A percentile compares a stretch with the other conserved stretches of the same genome.
phyloP scores from a whole-genome alignment of 2,888 invertebrate species.

The Xestia rhomboidea region DNA sequence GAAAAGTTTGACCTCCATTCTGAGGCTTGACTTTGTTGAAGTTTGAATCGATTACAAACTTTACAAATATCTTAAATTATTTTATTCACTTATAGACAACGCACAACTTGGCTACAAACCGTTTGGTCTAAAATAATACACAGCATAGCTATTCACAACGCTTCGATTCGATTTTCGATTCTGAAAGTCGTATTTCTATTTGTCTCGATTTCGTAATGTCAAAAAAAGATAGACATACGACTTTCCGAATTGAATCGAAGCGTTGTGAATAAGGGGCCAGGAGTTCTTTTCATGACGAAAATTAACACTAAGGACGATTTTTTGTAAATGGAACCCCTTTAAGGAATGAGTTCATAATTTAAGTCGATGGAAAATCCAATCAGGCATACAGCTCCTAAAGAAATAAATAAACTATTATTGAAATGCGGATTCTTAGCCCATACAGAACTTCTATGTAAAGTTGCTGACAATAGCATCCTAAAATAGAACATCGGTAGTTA shows the following conservation, averaged over 20 bases:
- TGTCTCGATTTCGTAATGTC: too few relatives aligned
- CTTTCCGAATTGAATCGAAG: too few relatives aligned
- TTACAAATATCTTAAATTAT: not conserved
- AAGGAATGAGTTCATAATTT: not conserved
- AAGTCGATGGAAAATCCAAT: not conserved
- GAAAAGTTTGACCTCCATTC: constrained; percentile 11
- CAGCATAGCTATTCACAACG: too few relatives aligned
- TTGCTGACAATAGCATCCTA: not conserved
- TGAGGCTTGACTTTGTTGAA: not conserved
- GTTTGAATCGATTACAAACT: not conserved
- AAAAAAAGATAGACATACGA: too few relatives aligned
- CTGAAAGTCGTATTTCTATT: too few relatives aligned
- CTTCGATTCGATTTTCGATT: too few relatives aligned
- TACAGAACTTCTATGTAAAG: not conserved
- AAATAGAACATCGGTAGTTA: constrained; percentile 19
- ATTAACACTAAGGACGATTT: not conserved
- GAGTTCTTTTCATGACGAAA: not conserved
- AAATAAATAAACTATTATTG: not conserved
- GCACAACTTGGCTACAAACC: not conserved
- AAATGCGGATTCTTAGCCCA: not conserved
- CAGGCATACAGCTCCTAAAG: not conserved
- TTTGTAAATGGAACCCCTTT: not conserved
- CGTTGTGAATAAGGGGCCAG: too few relatives aligned
- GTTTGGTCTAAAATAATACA: not conserved
- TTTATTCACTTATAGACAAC: not conserved